A percentile compares a stretch with the other conserved stretches of the same genome.
Conservation (phyloP, 2,797 vertebrate species). For the Crocidura indochinensis region DNA sequence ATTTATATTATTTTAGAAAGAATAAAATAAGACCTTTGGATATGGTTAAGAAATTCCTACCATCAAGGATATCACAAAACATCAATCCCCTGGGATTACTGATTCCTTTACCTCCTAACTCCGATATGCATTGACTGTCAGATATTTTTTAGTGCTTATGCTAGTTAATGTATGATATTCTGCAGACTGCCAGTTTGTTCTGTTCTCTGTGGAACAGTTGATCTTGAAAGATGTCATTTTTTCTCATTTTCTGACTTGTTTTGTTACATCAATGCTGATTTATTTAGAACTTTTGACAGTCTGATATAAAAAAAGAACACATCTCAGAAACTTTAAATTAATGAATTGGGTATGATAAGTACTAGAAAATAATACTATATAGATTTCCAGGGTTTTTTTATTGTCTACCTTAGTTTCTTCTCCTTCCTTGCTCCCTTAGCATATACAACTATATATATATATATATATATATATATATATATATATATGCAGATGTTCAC, state of each 20-base stretch:
- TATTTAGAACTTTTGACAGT: slow-evolving; percentile 83
- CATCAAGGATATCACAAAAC: slow-evolving; percentile 53
- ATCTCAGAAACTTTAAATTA: slow-evolving; percentile 82
- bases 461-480: background rate
- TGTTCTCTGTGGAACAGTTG: slow-evolving; percentile 80
- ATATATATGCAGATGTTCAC: slow-evolving; percentile 20
- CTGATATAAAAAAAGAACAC: slow-evolving; percentile 66
- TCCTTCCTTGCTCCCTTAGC: background rate
- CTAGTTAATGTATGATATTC: slow-evolving; percentile 74
- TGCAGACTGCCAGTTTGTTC: slow-evolving; percentile 70
- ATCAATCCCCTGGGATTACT: background rate
- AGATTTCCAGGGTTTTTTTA: background rate
- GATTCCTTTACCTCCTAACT: slow-evolving; percentile 72
- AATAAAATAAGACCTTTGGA: slow-evolving; percentile 59
- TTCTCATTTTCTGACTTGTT: slow-evolving; percentile 77
- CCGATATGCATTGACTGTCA: slow-evolving; percentile 60
- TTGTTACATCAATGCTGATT: slow-evolving; percentile 82
- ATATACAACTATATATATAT: background rate
- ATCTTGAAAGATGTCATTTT: slow-evolving; percentile 82
- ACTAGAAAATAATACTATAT: slow-evolving; percentile 58
- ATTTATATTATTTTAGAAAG: slow-evolving; percentile 30
- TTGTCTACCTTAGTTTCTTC: background rate
- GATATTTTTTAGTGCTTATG: slow-evolving; percentile 63
- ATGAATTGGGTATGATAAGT: slow-evolving; percentile 26
- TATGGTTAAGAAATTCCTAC: slow-evolving; percentile 45